Base-by-base conservation (phyloP, 2,888 invertebrate genomes). In the Anthoptus insignis region DNA sequence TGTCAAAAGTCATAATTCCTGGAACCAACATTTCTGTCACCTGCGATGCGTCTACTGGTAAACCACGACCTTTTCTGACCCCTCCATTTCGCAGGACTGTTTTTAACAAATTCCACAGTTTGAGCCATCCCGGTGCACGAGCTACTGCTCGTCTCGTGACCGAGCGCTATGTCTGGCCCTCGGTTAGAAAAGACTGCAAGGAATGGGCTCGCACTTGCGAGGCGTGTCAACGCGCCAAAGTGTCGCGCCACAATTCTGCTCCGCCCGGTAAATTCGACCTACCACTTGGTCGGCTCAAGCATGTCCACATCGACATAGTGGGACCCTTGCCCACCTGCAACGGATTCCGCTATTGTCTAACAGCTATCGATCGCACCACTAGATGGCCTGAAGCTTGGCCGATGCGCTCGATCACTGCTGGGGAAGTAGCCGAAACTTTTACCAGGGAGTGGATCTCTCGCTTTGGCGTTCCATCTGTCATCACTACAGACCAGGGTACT, bases 181-280 rank as follows among this genome's bases (percentile, higher is more conserved):
- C 49, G 8, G 24, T 49, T 11, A 49, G 24, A 19, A 21, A 22
- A 49, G 49, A 49, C 24, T 49, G 49, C 24, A 49, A 49, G 49
- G 49, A 49, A 24, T 49, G 49, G 49, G 49, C 49, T 22, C 49
- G 27, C 24, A n/a, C 45, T 14, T 45, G 45, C 16, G 16, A 45
- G 9, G 45, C 45, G 16, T 45, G 45, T 16, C 45, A 45, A 45
- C 14, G 45, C 16, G 45, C 45, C 45, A 45, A 45, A 45, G 19
- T 45, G 19, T 45, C 45, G 45, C 45, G 45, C 19, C 45, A 45
- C 16, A 45, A 45, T 19, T 45, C 16, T 7, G 45, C 45, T 45
- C 45, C 45, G 14, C 45, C 14, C 19, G 45, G 45, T 14, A 45
- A 7, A 5, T 45, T 45, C 45, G 45, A 45, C 16, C 45, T 45